phyloP scores from a whole-genome alignment of 2,888 invertebrate genomes.

The Ophion slaviceki region DNA sequence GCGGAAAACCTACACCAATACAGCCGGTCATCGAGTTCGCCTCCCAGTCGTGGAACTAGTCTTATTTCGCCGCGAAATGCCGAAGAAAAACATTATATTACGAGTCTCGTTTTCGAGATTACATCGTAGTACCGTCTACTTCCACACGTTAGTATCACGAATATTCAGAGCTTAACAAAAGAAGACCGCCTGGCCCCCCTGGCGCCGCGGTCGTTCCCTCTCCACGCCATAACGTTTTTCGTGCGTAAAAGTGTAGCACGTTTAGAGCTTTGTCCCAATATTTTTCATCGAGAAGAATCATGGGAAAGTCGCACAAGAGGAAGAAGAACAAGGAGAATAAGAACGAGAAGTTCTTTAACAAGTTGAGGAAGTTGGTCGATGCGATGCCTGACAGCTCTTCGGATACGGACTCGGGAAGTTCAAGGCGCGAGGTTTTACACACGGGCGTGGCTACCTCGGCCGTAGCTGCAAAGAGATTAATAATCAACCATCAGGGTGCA shows the following conservation, averaged over 20 bases:
- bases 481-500: constrained; percentile 4
- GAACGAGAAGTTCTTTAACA: constrained; percentile 43
- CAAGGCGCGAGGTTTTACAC: constrained; percentile 24
- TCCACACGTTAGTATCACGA: constrained; percentile 43
- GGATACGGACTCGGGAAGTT: constrained; percentile 33
- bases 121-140: too few species aligned
- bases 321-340: constrained; percentile 53
- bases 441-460: constrained; percentile 20
- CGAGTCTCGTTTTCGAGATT: too few species aligned
- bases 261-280: constrained; percentile 54
- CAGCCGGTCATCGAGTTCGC: too few species aligned
- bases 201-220: constrained; percentile 34
- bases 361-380: constrained; percentile 56
- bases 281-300: constrained; percentile 49
- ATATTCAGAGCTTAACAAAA: constrained; percentile 52
- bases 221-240: constrained; percentile 48
- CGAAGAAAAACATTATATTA: too few species aligned
- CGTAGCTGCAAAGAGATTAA: constrained; percentile 15
- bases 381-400: constrained; percentile 58
- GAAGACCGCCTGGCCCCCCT: constrained; percentile 27
- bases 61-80: too few species aligned
- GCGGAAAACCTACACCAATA: too few species aligned
- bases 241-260: constrained; percentile 44
- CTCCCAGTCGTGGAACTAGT: too few species aligned
- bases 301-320: constrained; percentile 59